Evolutionary conservation across 1,140 invertebrate species (phyloP), one percentile per base, ranked within the genome.

Genomic region (Lepidurus couesii): DNA sequence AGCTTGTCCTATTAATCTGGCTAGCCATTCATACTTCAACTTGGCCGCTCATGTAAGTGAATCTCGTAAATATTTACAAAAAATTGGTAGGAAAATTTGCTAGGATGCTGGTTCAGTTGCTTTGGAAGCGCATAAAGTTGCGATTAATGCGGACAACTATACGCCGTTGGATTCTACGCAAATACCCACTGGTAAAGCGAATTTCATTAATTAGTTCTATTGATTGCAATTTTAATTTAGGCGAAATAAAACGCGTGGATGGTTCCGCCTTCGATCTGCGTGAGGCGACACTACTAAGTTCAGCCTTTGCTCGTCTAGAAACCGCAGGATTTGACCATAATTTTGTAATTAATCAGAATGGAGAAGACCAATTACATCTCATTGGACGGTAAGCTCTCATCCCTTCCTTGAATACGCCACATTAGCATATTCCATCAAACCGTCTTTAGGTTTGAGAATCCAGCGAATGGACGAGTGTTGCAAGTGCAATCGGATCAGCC

Each of bases 21-120:
- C 95, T 0, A 97, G 97, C 85, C 96, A 98, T 84, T 89, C 92
- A 7, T 98, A 97, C 84, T 98, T 98, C 84, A 98, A 98, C 86
- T 86, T 98, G 44, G 93, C 91, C 78, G 95, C 95, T 6, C 92
- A 96, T 84, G 88, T 84, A 83, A 83, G 82, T 84, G 24, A 42
- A 21, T 75, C 1, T 24, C 75, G 8, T 43, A 11, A 16, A 5
- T 43, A 76, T 75, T 24, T 76, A 43, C 21, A 6, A 2, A 5
- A 1, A 13, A 16, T 75, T 13, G 16, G 24, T 75, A 34, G 1
- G 5, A 75, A 75, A 34, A 44, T 80, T 80, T 83, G 84, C 21
- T 79, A 90, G 89, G 84, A 81, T 75, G 80, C 83, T 76, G 87
- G 87, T 5, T 82, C 85, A 75, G 83, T 88, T n/a, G 90, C 90